phyloP scores from a whole-genome alignment of 2,797 vertebrate species.

The Onychomys arenicola region DNA sequence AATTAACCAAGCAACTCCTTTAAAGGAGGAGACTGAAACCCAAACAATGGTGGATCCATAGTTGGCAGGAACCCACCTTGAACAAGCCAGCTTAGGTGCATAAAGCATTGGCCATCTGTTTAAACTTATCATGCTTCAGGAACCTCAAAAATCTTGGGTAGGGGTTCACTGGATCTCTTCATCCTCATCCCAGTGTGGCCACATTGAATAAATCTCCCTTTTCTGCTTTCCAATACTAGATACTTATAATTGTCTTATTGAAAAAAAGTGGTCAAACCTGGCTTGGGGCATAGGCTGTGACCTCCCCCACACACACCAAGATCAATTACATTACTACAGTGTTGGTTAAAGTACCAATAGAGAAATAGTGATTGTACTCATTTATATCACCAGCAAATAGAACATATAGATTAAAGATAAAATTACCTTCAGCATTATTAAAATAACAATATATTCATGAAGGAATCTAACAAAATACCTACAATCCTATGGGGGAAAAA shows the following conservation, averaged over 20 bases:
- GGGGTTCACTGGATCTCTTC: background rate
- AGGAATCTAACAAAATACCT: conserved; percentile 21
- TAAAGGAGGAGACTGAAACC: background rate
- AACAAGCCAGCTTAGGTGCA: background rate
- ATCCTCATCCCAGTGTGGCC: background rate
- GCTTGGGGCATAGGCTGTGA: background rate
- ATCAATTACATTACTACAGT: background rate
- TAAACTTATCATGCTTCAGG: background rate
- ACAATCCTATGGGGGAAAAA: background rate
- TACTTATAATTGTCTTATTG: background rate
- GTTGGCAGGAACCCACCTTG: background rate
- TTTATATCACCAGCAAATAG: background rate
- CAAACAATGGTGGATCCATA: background rate
- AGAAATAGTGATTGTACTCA: conserved; percentile 34
- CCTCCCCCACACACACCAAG: background rate
- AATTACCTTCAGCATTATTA: background rate
- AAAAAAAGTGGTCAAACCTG: background rate
- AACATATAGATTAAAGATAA: background rate
- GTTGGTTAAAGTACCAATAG: conserved; percentile 4
- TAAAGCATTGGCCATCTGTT: background rate
- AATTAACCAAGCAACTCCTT: background rate
- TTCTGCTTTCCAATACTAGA: background rate
- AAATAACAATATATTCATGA: background rate
- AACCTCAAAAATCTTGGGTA: background rate
- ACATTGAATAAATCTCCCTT: background rate